phyloP scores from a whole-genome alignment of 2,113 vertebrate genomes.

The Sterrhoptilus dennistouni region DNA sequence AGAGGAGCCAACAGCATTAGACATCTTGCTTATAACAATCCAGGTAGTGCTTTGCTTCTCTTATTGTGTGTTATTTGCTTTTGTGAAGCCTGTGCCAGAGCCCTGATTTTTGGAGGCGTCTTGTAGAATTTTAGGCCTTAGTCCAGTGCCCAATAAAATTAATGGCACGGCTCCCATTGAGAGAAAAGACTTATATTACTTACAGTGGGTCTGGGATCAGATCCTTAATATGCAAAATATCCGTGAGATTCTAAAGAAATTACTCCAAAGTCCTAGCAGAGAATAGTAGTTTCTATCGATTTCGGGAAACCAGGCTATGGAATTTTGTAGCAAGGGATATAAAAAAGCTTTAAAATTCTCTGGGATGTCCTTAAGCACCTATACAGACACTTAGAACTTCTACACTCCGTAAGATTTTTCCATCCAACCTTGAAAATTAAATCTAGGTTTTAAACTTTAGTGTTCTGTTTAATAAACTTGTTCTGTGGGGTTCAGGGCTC shows the following conservation, averaged over 20 bases:
- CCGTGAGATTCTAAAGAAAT: slow-evolving; percentile 38
- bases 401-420: slow-evolving; percentile 4
- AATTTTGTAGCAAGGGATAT: slow-evolving; percentile 23
- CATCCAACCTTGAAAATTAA: slow-evolving; percentile 29
- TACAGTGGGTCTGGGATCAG: slow-evolving; percentile 46
- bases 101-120: slow-evolving; percentile 23
- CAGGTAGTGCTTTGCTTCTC: slow-evolving; percentile 80
- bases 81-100: slow-evolving; percentile 38
- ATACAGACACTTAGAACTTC: slow-evolving; percentile 8
- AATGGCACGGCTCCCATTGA: slow-evolving; percentile 54
- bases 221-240: slow-evolving; percentile 43
- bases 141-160: slow-evolving; percentile 62
- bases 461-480: slow-evolving; percentile 14
- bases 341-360: slow-evolving; percentile 42
- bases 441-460: slow-evolving; percentile 6
- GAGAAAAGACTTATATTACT: slow-evolving; percentile 35
- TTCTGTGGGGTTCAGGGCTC: not conserved
- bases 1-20: slow-evolving; percentile 94
- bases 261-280: not conserved
- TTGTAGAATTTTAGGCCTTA: slow-evolving; percentile 51
- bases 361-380: slow-evolving; percentile 46
- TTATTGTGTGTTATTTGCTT: slow-evolving; percentile 44
- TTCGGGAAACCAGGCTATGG: slow-evolving; percentile 25
- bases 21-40: slow-evolving; percentile 95
- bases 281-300: slow-evolving; percentile 48